Base-by-base conservation (phyloP, 2,888 invertebrate genomes). In the Papilio elwesi region DNA sequence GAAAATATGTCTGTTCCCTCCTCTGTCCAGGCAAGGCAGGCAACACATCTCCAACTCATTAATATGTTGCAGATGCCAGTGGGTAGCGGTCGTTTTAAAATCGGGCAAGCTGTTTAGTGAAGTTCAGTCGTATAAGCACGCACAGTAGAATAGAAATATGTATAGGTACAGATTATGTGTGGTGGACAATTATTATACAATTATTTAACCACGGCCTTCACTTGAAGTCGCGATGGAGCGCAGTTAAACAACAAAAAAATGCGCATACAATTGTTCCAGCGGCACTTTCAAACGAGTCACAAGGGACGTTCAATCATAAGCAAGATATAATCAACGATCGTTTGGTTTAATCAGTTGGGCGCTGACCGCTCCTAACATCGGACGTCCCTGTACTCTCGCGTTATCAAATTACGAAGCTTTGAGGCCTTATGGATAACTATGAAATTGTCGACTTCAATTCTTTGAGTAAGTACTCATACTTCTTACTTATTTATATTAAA, bases 291-390 rank as follows among this genome's bases (percentile, higher is more conserved):
- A 69, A 66, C 66, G 47, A 48, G 70, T 53, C 78, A 82, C 82
- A 84, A 84, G 81, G 81, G 81, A 83, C 84, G 83, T 86, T 86
- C 86, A 89, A 89, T 90, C 83, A 84, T 82, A 83, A 80, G 72
- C 74, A 80, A 82, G 83, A 82, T 85, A 87, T 87, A 89, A 90
- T 92, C 88, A 88, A 83, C 83, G 84, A 90, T 89, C 86, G 85
- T 89, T 89, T 83, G 82, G 79, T 76, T 81, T 86, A 87, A 90
- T 90, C 90, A 93, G 91, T 93, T 84, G 88, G 85, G 79, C 87
- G 87, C 82, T 85, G 89, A 89, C 87, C 87, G 87, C 85, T 77
- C 79, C 75, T 77, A 77, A 80, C 77, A 79, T 74, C 76, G 82
- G 80, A 80, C 88, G 86, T 80, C 73, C 68, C 65, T 38, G 63